Evolutionary conservation across 2,888 invertebrate species (phyloP), one percentile per base, ranked within the genome.

Genomic region (Drosophila koepferae): DNA sequence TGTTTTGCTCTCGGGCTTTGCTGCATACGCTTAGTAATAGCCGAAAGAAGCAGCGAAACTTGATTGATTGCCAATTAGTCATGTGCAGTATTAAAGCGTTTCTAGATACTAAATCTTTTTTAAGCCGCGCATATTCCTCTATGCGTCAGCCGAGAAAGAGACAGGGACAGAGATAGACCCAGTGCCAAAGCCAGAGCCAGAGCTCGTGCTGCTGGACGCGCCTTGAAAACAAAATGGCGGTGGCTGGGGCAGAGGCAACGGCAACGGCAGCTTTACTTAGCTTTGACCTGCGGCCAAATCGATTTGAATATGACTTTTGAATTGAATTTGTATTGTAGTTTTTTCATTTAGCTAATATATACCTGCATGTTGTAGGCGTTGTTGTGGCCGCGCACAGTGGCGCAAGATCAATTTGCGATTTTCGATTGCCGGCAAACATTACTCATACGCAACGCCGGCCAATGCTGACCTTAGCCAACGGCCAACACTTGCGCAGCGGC

Each of bases 41-140:
- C 61, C 68, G 58, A 84, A 77, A 76, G 72, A 76, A 69, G 70
- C 68, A 54, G 40, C 71, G 60, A 72, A 64, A 73, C 62, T 88
- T 86, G 88, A 88, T 88, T 88, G 75, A 85, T 86, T 71, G 81
- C 80, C 80, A 85, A 82, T 88, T 88, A 87, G 88, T 87, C 86
- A 85, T 78, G 69, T 70, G 63, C 67, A 63, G 69, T 75, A 76
- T 81, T 77, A 73, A 88, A 65, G 58, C 62, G 74, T 64, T 76
- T 63, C 66, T 70, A 74, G 72, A 80, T 77, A 66, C 67, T 77
- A 73, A 77, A 83, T 83, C 77, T 72, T 68, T 46, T 61, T 62
- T 48, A 63, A 78, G 71, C 71, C 55, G 43, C 48, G 40, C 59
- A 61, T 61, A 55, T 66, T 48, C 51, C 51, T 14, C 44, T 61